Percentiles rank a stretch among this genome's conserved stretches.
Evolutionary conservation across 2,888 invertebrate species (phyloP).

Genomic region (Catocala nupta): DNA sequence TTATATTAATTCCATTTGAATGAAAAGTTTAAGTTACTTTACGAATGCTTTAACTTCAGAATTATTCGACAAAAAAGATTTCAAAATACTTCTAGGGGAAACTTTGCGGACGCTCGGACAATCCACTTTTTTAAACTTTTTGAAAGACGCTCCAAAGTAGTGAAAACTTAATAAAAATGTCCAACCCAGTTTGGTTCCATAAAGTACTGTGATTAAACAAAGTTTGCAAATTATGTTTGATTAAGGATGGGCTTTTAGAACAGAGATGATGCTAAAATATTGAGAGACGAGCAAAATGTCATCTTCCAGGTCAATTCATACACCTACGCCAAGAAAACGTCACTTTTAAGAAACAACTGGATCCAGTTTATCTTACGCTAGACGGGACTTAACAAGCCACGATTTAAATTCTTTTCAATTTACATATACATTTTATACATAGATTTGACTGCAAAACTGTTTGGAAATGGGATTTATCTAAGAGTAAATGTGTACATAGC

Average conservation of each 20-base stretch:
- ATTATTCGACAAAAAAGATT: slow-evolving; percentile 14
- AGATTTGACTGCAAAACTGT: no score
- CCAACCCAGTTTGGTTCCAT: slow-evolving; percentile 14
- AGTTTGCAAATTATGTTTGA: slow-evolving; percentile 7
- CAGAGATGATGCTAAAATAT: slow-evolving; percentile 1
- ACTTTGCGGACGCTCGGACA: slow-evolving; percentile 19
- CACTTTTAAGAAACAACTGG: no score
- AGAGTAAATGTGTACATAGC: no score
- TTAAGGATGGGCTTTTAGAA: background rate
- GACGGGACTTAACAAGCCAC: no score
- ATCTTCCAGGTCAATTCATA: no score
- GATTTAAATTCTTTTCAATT: no score
- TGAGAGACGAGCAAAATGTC: no score
- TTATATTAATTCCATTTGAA: background rate
- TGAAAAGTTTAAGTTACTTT: background rate
- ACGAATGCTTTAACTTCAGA: slow-evolving; percentile 9
- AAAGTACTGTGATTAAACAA: slow-evolving; percentile 23
- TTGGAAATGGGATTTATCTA: no score
- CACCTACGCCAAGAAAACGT: no score
- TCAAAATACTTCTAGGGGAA: slow-evolving; percentile 18
- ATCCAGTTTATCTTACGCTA: no score
- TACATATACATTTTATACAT: no score
- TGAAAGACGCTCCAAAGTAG: slow-evolving; percentile 18
- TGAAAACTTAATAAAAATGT: slow-evolving; percentile 40
- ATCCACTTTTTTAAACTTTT: slow-evolving; percentile 31